These are phyloP conservation scores for Enteromius trimaculatus DNA, from an alignment of 2,797 vertebrate genomes.

Conservation along the genomic window DNA sequence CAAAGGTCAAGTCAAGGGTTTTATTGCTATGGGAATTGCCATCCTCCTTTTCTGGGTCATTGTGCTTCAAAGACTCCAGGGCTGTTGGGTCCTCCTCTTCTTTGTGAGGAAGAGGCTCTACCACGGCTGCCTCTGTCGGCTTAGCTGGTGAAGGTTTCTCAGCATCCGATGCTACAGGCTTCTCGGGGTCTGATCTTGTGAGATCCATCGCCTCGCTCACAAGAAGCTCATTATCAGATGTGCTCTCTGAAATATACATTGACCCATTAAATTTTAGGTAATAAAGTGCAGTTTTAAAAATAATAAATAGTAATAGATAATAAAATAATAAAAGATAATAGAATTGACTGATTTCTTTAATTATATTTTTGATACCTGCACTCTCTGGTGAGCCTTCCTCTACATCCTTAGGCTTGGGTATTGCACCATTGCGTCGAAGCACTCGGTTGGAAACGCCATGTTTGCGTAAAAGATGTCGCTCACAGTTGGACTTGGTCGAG, in stretches of 20 bases:
- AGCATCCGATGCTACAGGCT: slow-evolving; percentile 59
- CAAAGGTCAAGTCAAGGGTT: slow-evolving; percentile 94
- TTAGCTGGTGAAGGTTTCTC: slow-evolving; percentile 59
- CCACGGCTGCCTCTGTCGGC: slow-evolving; percentile 51
- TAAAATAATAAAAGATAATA: too few relatives aligned
- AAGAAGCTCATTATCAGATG: slow-evolving; percentile 81
- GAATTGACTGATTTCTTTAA: too few relatives aligned
- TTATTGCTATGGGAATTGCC: slow-evolving; percentile 91
- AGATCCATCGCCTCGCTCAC: slow-evolving; percentile 79
- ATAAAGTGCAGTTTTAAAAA: not conserved
- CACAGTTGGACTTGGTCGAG: slow-evolving; percentile 90
- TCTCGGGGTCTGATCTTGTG: slow-evolving; percentile 69
- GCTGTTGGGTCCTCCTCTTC: slow-evolving; percentile 37
- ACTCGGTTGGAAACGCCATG: slow-evolving; percentile 81
- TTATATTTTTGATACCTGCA: slow-evolving; percentile 69
- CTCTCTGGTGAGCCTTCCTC: slow-evolving; percentile 80
- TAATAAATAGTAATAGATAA: too few relatives aligned
- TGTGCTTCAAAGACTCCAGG: slow-evolving; percentile 61
- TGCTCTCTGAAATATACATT: slow-evolving; percentile 79
- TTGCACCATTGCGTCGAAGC: slow-evolving; percentile 81
- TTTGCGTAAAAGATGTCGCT: slow-evolving; percentile 90
- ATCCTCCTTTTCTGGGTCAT: slow-evolving; percentile 77
- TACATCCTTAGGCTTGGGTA: slow-evolving; percentile 74
- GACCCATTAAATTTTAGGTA: not conserved
- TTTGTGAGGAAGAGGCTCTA: slow-evolving; percentile 37